Base-by-base conservation (phyloP, 2,888 invertebrate genomes). In the Koerneria pararmatus region DNA sequence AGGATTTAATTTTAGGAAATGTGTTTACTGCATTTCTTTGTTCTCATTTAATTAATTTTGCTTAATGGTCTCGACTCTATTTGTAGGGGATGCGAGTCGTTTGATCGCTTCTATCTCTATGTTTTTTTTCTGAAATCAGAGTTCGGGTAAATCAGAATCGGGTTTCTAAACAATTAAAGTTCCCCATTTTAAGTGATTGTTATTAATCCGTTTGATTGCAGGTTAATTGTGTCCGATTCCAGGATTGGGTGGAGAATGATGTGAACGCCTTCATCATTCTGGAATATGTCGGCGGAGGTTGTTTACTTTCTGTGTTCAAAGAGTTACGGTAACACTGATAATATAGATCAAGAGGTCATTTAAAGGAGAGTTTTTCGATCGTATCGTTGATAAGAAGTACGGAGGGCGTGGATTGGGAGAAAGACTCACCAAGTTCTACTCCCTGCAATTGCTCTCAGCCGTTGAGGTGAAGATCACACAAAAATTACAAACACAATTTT, bases 361-460 rank as follows among this genome's bases (percentile, higher is more conserved):
- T 41, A n/a, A 93, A 1, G 94, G 94, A 0, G 93, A 93, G 84
- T 85, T 95, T 58, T 90, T 91, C 77, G 89, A 91, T 74, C 87
- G 90, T 63, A 90, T 94, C 24, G 87, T 85, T 34, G 86, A 85
- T 64, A 58, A 67, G 11, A 66, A 66, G 11, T 73, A 71, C 32
- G 85, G 87, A 4, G 88, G 88, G 31, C 41, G 64, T 34, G 76
- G 76, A 8, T 86, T 94, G 41, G 83, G 88, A 0, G 93, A 94
- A 83, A 82, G 85, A 1, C 86, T 88, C 60, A 88, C 90, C 0
- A 90, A 91, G 84, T 87, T 91, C 66, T 86, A 91, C 61, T 92
- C 93, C 83, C 90, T 90, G 82, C 94, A 95, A 86, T 90, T 94
- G 85, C 89, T 90, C 51, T 84, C 89, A 57, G 93, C 92, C 3